Conservation (phyloP, 2,113 vertebrate species). For the Tautogolabrus adspersus region DNA sequence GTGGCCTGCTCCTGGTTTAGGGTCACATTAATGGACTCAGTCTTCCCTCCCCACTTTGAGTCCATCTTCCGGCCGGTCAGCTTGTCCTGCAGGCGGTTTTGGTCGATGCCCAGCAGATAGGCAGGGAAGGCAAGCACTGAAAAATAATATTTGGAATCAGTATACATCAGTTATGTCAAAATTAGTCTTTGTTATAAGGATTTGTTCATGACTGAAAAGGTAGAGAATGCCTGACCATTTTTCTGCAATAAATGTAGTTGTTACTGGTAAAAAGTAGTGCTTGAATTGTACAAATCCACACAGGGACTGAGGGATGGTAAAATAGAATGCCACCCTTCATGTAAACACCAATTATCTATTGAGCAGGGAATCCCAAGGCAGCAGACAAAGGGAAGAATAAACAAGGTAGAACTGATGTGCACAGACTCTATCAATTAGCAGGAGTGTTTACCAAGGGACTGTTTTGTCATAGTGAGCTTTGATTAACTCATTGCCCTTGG, state of each 20-base stretch:
- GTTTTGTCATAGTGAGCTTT: conserved; percentile 14
- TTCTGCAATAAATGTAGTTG: neutral
- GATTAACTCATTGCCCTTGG: conserved; percentile 18
- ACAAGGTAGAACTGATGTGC: neutral
- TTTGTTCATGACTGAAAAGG: neutral
- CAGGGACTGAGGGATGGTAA: neutral
- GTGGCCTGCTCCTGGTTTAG: conserved; percentile 94
- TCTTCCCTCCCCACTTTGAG: conserved; percentile 94
- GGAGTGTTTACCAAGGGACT: conserved; percentile 4
- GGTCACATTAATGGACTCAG: conserved; percentile 93
- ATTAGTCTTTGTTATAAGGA: neutral
- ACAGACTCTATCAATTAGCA: conserved; percentile 39
- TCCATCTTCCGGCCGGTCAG: conserved; percentile 97
- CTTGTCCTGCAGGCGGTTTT: conserved; percentile 90
- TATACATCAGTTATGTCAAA: neutral
- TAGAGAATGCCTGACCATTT: neutral
- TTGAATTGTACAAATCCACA: neutral
- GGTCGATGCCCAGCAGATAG: conserved; percentile 93
- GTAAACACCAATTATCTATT: conserved; percentile 39
- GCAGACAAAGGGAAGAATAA: conserved; percentile 32
- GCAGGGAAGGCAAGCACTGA: conserved; percentile 93
- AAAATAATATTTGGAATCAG: neutral
- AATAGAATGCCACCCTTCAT: neutral
- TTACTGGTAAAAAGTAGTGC: neutral
- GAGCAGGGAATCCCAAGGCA: conserved; percentile 5